phyloP scores from a whole-genome alignment of 2,113 vertebrate species.

The Loxodonta africana region DNA sequence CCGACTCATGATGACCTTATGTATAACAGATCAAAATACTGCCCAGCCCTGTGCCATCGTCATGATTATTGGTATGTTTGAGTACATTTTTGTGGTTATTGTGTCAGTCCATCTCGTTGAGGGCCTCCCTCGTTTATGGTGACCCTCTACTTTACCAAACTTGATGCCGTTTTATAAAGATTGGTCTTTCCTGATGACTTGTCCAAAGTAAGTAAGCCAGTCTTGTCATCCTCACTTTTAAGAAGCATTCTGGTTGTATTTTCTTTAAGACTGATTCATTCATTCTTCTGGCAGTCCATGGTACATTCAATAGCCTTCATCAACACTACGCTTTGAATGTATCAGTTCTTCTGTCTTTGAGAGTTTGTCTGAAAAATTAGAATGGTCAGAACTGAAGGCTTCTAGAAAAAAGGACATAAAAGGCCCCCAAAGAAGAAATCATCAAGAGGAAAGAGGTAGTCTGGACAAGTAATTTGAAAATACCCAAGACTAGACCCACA shows the following conservation, averaged over 20 bases:
- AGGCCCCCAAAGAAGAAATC: background rate
- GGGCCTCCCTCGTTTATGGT: background rate
- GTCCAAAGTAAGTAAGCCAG: background rate
- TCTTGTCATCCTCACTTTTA: background rate
- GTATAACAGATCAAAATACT: background rate
- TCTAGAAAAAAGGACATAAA: background rate
- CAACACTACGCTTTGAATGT: background rate
- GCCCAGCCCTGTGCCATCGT: background rate
- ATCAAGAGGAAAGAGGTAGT: background rate
- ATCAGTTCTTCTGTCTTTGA: background rate
- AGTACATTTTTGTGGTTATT: background rate
- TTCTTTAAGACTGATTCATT: too few species aligned
- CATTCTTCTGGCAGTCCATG: background rate
- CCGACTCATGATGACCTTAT: background rate
- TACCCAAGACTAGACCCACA: background rate
- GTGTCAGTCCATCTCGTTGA: background rate
- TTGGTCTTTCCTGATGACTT: background rate
- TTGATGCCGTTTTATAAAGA: background rate
- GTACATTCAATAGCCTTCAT: background rate
- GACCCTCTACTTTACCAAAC: background rate
- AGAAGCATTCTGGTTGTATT: background rate
- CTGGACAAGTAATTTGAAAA: background rate
- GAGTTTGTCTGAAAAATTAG: background rate
- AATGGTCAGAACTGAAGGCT: background rate
- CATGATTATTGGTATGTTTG: background rate